Evolutionary conservation across 2,113 vertebrate genomes (phyloP).

Genomic region (Phoxinus phoxinus): DNA sequence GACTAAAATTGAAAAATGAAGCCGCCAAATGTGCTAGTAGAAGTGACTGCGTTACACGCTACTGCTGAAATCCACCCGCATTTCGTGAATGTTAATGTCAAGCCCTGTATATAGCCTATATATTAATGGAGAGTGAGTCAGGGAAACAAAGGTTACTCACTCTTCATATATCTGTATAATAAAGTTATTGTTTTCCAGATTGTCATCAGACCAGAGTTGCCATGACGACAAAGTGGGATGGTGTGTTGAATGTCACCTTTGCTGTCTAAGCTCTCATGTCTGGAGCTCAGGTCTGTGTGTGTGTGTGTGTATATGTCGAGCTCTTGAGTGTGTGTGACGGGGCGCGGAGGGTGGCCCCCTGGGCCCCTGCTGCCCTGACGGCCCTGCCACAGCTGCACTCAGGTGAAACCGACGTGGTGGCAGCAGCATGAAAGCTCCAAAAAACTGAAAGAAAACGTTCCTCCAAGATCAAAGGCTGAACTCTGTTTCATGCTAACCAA

Average conservation of each 20-base stretch:
- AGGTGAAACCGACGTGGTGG: slow-evolving; percentile 54
- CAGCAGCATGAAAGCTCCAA: slow-evolving; percentile 42
- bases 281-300: slow-evolving; percentile 25
- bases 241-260: slow-evolving; percentile 45
- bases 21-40: too few species aligned
- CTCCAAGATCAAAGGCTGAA: slow-evolving; percentile 41
- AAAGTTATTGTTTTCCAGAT: slow-evolving; percentile 29
- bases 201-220: slow-evolving; percentile 35
- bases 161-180: neutral
- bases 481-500: neutral
- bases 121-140: neutral
- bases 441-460: slow-evolving; percentile 6
- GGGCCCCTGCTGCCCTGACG: slow-evolving; percentile 47
- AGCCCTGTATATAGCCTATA: too few species aligned
- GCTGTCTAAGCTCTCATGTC: slow-evolving; percentile 40
- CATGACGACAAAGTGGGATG: slow-evolving; percentile 39
- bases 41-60: too few species aligned
- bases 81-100: too few species aligned
- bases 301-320: slow-evolving; percentile 35
- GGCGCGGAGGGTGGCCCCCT: slow-evolving; percentile 43
- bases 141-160: neutral
- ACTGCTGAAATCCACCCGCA: too few species aligned
- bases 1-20: too few species aligned
- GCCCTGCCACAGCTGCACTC: slow-evolving; percentile 55
- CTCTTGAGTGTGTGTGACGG: slow-evolving; percentile 28